Percentiles rank a stretch among this genome's conserved stretches.
Evolutionary conservation across 2,888 invertebrate species (phyloP).

Genomic region (Bruchidius siliquastri): DNA sequence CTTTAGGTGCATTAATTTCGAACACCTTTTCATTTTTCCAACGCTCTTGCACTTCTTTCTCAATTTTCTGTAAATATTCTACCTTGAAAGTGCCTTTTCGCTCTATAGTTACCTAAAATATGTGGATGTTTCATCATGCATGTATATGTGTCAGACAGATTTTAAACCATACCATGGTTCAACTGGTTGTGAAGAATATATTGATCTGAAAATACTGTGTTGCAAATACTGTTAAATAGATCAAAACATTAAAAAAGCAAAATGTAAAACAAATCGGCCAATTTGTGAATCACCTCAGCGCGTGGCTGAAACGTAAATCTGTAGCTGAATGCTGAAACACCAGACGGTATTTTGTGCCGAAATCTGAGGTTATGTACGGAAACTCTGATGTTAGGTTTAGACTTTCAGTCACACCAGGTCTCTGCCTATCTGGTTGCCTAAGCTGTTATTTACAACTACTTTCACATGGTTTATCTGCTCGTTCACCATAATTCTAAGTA

Average conservation of each 20-base stretch:
- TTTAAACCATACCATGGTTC: background rate
- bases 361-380: too few relatives aligned
- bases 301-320: too few relatives aligned
- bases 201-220: background rate
- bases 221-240: background rate
- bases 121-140: conserved; percentile 1
- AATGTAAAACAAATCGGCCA: background rate
- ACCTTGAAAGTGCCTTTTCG: conserved; percentile 97
- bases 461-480: too few relatives aligned
- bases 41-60: conserved; percentile 74
- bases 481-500: too few relatives aligned
- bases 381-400: too few relatives aligned
- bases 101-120: conserved; percentile 45
- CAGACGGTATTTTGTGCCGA: too few relatives aligned
- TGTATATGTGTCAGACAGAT: background rate
- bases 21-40: conserved; percentile 80
- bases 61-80: conserved; percentile 85
- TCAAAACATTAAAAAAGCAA: background rate
- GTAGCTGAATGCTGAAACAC: too few relatives aligned
- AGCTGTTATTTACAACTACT: too few relatives aligned
- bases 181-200: background rate
- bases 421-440: too few relatives aligned
- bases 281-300: too few relatives aligned
- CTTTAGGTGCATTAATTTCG: conserved; percentile 75
- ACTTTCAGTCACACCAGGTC: too few relatives aligned